Evolutionary conservation across 2,888 invertebrate genomes (phyloP).

Genomic region (Globia sparganii): DNA sequence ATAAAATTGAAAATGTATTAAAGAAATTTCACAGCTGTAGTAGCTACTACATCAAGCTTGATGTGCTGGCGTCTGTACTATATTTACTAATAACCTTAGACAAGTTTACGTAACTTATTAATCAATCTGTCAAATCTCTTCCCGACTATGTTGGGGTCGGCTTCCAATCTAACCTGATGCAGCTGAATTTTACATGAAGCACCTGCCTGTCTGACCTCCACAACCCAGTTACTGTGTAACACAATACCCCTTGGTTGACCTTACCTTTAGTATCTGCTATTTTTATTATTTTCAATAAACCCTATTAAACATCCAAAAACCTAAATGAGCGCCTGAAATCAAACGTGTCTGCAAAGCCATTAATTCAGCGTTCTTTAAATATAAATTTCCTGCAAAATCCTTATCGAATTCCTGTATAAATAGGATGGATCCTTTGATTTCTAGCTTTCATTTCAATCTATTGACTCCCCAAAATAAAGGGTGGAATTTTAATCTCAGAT

Average conservation of each 20-base stretch:
- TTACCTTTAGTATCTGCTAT: neutral
- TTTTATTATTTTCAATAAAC: neutral
- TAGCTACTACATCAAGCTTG: too few species aligned
- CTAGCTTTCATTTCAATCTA: conserved; percentile 80
- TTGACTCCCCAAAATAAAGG: conserved; percentile 81
- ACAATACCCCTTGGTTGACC: neutral
- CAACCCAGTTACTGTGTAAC: neutral
- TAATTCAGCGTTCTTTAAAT: conserved; percentile 47
- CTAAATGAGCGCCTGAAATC: conserved; percentile 39
- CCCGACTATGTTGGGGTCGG: neutral
- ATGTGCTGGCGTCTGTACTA: neutral
- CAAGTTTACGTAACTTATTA: neutral
- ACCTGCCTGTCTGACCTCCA: neutral
- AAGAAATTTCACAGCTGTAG: too few species aligned
- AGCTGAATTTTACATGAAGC: neutral
- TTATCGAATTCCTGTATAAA: conserved; percentile 74
- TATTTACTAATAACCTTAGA: neutral
- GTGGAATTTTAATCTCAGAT: conserved; percentile 81
- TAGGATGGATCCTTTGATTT: conserved; percentile 76
- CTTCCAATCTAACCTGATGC: neutral
- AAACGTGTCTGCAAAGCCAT: conserved; percentile 26
- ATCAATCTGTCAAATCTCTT: neutral
- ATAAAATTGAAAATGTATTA: too few species aligned
- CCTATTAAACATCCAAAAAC: conserved; percentile 18
- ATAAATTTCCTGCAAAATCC: conserved; percentile 59